phyloP scores from a whole-genome alignment of 2,113 vertebrate species.

The Seriola aureovittata region DNA sequence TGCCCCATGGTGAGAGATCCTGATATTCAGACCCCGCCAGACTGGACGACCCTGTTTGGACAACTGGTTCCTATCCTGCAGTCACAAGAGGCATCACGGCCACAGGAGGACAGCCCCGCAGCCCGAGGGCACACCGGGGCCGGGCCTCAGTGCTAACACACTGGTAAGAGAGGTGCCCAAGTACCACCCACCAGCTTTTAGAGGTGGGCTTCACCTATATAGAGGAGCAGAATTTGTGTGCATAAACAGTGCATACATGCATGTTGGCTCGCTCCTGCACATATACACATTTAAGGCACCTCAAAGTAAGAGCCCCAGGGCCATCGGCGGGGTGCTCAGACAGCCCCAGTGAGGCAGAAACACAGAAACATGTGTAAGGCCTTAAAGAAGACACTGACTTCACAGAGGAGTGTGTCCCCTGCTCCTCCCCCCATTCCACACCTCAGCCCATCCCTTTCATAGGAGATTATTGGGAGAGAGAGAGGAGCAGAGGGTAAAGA shows the following conservation, averaged over 20 bases:
- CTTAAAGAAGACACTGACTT: constrained; percentile 80
- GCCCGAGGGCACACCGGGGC: constrained; percentile 63
- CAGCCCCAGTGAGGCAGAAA: constrained; percentile 67
- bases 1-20: constrained; percentile 72
- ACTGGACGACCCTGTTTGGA: constrained; percentile 81
- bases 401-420: constrained; percentile 71
- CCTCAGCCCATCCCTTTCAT: constrained; percentile 73
- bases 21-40: constrained; percentile 67
- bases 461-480: constrained; percentile 78
- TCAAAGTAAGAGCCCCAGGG: constrained; percentile 75
- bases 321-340: constrained; percentile 64
- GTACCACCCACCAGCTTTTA: constrained; percentile 59
- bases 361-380: constrained; percentile 82
- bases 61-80: constrained; percentile 84
- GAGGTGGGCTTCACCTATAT: constrained; percentile 45
- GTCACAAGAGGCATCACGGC: constrained; percentile 53
- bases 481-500: constrained; percentile 80
- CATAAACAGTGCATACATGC: constrained; percentile 17
- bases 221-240: constrained; percentile 32
- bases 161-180: constrained; percentile 54
- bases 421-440: constrained; percentile 63
- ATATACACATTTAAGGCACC: constrained; percentile 51
- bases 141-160: constrained; percentile 34
- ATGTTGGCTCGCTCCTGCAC: constrained; percentile 37
- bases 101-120: constrained; percentile 44